Evolutionary conservation across 2,797 vertebrate species (phyloP).

Genomic region (Hippocampus kuda): DNA sequence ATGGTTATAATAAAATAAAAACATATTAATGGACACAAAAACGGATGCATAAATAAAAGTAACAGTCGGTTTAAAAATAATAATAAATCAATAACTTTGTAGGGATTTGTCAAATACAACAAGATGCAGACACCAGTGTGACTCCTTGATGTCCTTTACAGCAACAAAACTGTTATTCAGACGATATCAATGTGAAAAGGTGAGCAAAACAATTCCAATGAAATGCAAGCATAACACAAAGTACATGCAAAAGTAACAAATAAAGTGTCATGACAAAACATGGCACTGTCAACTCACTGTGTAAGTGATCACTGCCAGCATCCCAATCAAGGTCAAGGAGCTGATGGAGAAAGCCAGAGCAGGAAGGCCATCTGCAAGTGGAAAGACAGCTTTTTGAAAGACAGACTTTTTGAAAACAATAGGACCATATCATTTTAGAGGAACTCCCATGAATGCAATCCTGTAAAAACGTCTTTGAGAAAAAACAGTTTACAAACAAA

Average conservation of each 20-base stretch:
- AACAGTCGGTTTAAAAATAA: constrained; percentile 36
- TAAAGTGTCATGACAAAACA: constrained; percentile 5
- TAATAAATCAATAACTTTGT: constrained; percentile 25
- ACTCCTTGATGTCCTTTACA: constrained; percentile 9
- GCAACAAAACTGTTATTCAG: background rate
- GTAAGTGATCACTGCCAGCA: constrained; percentile 97
- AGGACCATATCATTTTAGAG: constrained; percentile 10
- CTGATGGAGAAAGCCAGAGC: constrained; percentile 96
- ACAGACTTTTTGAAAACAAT: constrained; percentile 24
- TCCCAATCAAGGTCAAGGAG: constrained; percentile 93
- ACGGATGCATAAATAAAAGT: constrained; percentile 41
- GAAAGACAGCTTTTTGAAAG: constrained; percentile 16
- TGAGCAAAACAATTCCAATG: background rate
- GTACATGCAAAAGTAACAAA: constrained; percentile 19
- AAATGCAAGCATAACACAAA: background rate
- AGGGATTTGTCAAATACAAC: background rate
- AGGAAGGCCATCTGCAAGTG: constrained; percentile 81
- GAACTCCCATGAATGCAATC: background rate
- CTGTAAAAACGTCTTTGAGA: background rate
- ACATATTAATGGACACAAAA: constrained; percentile 48
- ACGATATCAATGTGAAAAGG: background rate
- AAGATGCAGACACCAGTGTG: constrained; percentile 39
- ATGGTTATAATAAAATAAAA: constrained; percentile 50
- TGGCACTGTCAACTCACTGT: constrained; percentile 78
- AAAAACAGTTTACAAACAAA: background rate